Percentiles rank a stretch among this genome's conserved stretches.
Evolutionary conservation across 2,888 invertebrate genomes (phyloP).

Genomic region (Ectobius pallidus): DNA sequence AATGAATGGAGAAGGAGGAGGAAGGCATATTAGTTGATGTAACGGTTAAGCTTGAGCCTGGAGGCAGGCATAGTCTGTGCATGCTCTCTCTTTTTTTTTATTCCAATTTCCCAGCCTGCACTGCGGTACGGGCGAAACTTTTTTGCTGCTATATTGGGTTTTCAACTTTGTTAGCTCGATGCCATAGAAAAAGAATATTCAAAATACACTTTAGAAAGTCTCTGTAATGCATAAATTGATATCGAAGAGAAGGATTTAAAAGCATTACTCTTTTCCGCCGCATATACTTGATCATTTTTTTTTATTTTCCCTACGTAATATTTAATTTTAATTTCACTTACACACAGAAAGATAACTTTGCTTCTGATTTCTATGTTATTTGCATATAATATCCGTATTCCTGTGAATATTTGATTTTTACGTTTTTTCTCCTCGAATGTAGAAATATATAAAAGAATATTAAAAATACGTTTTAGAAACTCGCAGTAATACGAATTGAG

Average conservation of each 20-base stretch:
- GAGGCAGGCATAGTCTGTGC: constrained; percentile 16
- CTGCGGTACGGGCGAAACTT: neutral
- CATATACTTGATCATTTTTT: no score
- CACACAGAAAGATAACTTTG: no score
- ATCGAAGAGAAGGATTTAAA: neutral
- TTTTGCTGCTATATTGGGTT: constrained; percentile 2
- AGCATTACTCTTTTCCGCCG: no score
- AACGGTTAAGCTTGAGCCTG: constrained; percentile 24
- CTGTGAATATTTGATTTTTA: no score
- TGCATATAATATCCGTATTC: no score
- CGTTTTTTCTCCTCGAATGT: no score
- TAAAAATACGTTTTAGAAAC: no score
- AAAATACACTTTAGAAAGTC: neutral
- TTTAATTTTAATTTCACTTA: no score
- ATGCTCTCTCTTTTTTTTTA: constrained; percentile 3
- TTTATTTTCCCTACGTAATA: no score
- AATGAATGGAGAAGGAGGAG: constrained; percentile 33
- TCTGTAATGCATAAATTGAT: neutral
- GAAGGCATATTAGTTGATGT: constrained; percentile 36
- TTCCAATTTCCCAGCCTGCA: constrained; percentile 19
- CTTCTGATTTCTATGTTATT: no score
- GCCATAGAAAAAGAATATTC: neutral
- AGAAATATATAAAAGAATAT: no score
- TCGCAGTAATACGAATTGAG: no score
- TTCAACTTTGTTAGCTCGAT: constrained; percentile 20